Evolutionary conservation across 2,888 invertebrate genomes (phyloP), one percentile per base, ranked within the genome.

Genomic region (Acleris laterana): DNA sequence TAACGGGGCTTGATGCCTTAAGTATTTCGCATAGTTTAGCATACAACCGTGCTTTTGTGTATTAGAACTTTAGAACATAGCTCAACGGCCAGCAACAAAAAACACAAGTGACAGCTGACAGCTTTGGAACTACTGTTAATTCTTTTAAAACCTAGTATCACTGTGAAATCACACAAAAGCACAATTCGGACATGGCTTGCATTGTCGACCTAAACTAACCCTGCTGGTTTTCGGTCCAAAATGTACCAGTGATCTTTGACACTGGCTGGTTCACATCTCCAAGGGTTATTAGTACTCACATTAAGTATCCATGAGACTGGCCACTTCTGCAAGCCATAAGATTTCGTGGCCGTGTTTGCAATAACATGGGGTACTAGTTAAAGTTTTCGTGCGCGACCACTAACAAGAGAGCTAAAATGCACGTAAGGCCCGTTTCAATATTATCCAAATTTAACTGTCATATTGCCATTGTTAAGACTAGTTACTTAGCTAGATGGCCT

Each of bases 121-220:
- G 63, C 68, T 38, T 22, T 42, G 20, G 55, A 44, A 57, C 71
- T 65, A 73, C 57, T 68, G 68, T 69, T 70, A 56, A 61, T 60
- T 72, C 59, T 70, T 72, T 57, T 75, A 74, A 70, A 64, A 78
- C 79, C 85, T 87, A 87, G 86, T 86, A 87, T 87, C 87, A 87
- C 85, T 80, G 77, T 78, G 77, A 73, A 72, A 71, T 78, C 73
- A 81, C 84, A 85, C 82, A 85, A 85, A 85, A 87, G 87, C 85
- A 83, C 82, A 78, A 77, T 74, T 79, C 64, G 55, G 60, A 55
- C 59, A 22, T 38, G 42, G 42, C 60, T 44, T 38, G 22, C 25
- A 49, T 49, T 20, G 38, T 48, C 25, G 53, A 44, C 55, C 49
- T 28, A 60, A 42, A 65, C 55, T 19, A 42, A 58, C 25, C 58